Evolutionary conservation across 2,797 vertebrate genomes (phyloP).

Genomic region (Melanotaenia pygmaea): DNA sequence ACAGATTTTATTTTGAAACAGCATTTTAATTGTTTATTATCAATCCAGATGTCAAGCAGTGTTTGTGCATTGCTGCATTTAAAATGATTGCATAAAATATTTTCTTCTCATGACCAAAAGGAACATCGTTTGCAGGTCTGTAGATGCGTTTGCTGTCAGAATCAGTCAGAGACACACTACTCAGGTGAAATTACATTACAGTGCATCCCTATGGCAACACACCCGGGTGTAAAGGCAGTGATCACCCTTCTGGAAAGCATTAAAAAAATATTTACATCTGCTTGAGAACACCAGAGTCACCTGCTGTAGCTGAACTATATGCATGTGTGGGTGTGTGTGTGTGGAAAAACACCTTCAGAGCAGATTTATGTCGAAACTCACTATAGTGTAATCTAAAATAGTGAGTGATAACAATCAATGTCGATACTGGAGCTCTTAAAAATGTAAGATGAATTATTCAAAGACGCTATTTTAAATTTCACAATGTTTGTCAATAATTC

Average conservation of each 20-base stretch:
- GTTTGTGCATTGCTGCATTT: neutral
- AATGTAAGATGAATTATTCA: slow-evolving; percentile 77
- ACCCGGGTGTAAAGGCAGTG: slow-evolving; percentile 33
- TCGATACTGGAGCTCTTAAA: slow-evolving; percentile 55
- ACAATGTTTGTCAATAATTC: slow-evolving; percentile 79
- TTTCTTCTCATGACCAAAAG: neutral
- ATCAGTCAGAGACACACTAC: neutral
- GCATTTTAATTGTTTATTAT: neutral
- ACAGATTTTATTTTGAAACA: neutral
- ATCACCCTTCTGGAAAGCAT: slow-evolving; percentile 37
- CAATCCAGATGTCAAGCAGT: neutral
- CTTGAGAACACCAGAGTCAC: slow-evolving; percentile 40
- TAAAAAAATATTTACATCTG: slow-evolving; percentile 39
- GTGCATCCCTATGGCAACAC: slow-evolving; percentile 25
- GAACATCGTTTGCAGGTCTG: neutral
- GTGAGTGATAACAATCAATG: slow-evolving; percentile 45
- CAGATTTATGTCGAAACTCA: slow-evolving; percentile 7
- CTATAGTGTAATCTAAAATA: slow-evolving; percentile 7
- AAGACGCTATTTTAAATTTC: slow-evolving; percentile 72
- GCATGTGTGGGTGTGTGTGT: neutral
- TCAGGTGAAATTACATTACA: slow-evolving; percentile 17
- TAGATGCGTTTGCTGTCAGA: slow-evolving; percentile 16
- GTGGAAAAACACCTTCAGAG: slow-evolving; percentile 7
- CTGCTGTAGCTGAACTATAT: slow-evolving; percentile 53
- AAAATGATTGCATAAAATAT: neutral